Evolutionary conservation across 2,797 vertebrate species (phyloP), one percentile per base, ranked within the genome.

Genomic region (Gymnocypris eckloni): DNA sequence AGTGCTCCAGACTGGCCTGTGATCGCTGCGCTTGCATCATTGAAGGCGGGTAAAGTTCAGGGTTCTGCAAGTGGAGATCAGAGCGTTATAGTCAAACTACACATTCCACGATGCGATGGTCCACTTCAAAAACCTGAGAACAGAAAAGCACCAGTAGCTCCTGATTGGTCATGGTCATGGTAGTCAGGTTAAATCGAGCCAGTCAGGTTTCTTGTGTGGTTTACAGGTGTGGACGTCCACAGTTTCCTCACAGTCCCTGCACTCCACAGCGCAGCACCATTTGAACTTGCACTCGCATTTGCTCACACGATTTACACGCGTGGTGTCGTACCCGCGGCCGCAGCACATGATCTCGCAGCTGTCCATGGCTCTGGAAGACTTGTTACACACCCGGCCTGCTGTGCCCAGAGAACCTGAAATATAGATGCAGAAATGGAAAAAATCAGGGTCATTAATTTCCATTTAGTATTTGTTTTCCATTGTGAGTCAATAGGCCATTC

Each of bases 261-360:
- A 99, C 92, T 97, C 96, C 85, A 99, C 98, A 0, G 97, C 95
- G 82, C 98, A 99, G 94, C 98, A 99, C 98, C 98, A 99, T 92
- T 97, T 97, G 94, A 99, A 99, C 93, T 98, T 99, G 94, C 98
- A 99, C 93, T 99, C 98, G 28, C 98, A 99, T 94, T 99, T 97
- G 89, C 95, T 97, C 93, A 98, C 89, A 0, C 96, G 97, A 1
- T 96, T 98, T 89, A 98, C 94, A 0, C 97, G 96, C 41, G 96
- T 99, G 61, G 98, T 99, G 95, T 99, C 98, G 3, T 99, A 99
- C 71, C 98, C 98, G 41, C 98, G 95, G 59, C 98, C 98, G 11
- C 98, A 99, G 94, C 98, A 99, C 98, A 99, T 99, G 92, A 99
- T 97, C 92, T 99, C 98, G 25, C 98, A 99, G 86, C 98, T 96